Evolutionary conservation across 1,140 invertebrate species (phyloP), one percentile per base, ranked within the genome.

Genomic region (Eciton burchellii): DNA sequence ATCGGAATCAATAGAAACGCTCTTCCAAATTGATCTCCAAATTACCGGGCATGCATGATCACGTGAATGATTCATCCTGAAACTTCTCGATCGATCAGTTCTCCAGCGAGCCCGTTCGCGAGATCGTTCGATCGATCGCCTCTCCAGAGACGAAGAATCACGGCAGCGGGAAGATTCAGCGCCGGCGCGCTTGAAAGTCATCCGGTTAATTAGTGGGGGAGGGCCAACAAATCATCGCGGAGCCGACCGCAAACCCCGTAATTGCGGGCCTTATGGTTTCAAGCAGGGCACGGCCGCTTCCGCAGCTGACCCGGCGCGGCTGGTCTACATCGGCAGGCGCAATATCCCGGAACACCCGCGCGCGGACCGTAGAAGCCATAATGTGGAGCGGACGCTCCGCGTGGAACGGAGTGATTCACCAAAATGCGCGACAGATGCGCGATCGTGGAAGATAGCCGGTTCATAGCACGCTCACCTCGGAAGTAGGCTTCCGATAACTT

Each of bases 401-500:
- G 41, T 52, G 14, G 81, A 86, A 83, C 87, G 84, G 90, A 92
- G 88, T 93, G 93, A 93, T 93, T 93, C 92, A 93, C 91, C 91
- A 88, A 91, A 92, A 92, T 68, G 82, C 84, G 79, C 88, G 90
- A 92, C 93, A 93, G 93, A 93, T 93, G 93, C 92, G 91, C 91
- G 92, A 93, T 93, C 91, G 26, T 86, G 83, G 59, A 88, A 93
- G 93, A 93, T 93, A 93, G 88, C 82, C n/a, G 79, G 72, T 68
- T 60, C 85, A 70, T 90, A n/a, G 89, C 86, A 88, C 88, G 88
- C 88, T 73, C 73, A 72, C 71, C 59, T 84, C 62, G 73, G 74
- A 89, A 87, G 87, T 89, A 87, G 85, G n/a, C n/a, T n/a, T 73
- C 85, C 73, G 85, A 87, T 87, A 87, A 87, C 85, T 87, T 87